Evolutionary conservation across 2,797 vertebrate genomes (phyloP).

Genomic region (Eleutherodactylus coqui): DNA sequence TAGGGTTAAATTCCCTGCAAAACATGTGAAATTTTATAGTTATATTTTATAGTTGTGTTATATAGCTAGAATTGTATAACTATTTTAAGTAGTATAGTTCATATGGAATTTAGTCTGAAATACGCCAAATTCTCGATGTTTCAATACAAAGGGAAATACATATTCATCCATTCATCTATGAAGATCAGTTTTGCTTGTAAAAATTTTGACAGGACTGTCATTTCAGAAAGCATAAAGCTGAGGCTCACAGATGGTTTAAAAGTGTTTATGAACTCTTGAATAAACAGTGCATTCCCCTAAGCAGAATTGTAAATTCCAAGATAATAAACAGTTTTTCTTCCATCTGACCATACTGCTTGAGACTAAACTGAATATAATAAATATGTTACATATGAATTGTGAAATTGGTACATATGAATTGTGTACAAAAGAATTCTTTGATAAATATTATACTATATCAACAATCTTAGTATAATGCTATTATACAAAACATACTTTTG

Average conservation of each 20-base stretch:
- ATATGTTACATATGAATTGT: conserved; percentile 28
- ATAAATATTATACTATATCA: neutral
- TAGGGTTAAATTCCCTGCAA: no score
- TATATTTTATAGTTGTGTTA: neutral
- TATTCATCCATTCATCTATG: conserved; percentile 52
- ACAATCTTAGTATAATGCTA: neutral
- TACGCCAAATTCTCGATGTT: conserved; percentile 15
- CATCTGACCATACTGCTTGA: conserved; percentile 44
- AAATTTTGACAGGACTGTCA: conserved; percentile 61
- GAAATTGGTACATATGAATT: no score
- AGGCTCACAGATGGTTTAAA: conserved; percentile 63
- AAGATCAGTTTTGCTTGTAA: conserved; percentile 60
- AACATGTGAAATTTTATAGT: neutral
- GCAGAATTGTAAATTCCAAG: conserved; percentile 46
- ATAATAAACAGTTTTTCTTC: conserved; percentile 61
- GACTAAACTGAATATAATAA: conserved; percentile 29
- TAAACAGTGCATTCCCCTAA: conserved; percentile 54
- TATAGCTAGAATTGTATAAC: no score
- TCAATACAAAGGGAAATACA: conserved; percentile 24
- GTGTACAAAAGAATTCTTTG: neutral
- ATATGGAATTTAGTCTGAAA: neutral
- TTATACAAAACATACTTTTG: neutral
- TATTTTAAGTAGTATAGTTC: neutral
- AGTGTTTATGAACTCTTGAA: conserved; percentile 62
- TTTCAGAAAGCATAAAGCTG: conserved; percentile 60